Conservation (phyloP, 2,113 vertebrate species). For the Prunella himalayana region DNA sequence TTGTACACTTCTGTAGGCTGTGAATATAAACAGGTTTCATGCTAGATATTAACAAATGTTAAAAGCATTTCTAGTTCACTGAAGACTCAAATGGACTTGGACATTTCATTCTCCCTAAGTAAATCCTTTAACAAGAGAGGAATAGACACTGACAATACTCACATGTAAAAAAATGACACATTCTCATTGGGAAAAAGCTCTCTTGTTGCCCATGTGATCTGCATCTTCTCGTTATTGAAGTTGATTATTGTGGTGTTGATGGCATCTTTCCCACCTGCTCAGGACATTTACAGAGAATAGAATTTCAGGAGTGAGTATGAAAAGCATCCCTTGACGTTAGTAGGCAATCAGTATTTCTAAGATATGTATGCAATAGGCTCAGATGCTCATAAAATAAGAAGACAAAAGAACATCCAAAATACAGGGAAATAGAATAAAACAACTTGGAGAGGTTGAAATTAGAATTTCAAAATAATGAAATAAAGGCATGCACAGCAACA, state of each 20-base stretch:
- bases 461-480: neutral
- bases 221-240: slow-evolving; percentile 54
- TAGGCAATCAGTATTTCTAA: neutral
- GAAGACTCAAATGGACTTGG: neutral
- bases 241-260: slow-evolving; percentile 19
- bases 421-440: neutral
- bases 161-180: slow-evolving; percentile 61
- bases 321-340: neutral
- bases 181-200: neutral
- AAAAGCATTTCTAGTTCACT: neutral
- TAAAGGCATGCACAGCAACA: neutral
- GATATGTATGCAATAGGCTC: neutral
- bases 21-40: neutral
- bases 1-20: neutral
- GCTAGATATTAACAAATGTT: neutral
- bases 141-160: neutral
- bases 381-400: neutral
- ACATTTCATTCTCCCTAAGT: neutral
- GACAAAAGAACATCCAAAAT: neutral
- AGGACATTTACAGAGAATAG: neutral
- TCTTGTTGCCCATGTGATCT: slow-evolving; percentile 35
- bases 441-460: neutral
- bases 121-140: neutral
- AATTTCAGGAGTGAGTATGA: neutral
- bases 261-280: neutral